phyloP scores from a whole-genome alignment of 2,797 vertebrate species.

The Halcyon smyrnensis region DNA sequence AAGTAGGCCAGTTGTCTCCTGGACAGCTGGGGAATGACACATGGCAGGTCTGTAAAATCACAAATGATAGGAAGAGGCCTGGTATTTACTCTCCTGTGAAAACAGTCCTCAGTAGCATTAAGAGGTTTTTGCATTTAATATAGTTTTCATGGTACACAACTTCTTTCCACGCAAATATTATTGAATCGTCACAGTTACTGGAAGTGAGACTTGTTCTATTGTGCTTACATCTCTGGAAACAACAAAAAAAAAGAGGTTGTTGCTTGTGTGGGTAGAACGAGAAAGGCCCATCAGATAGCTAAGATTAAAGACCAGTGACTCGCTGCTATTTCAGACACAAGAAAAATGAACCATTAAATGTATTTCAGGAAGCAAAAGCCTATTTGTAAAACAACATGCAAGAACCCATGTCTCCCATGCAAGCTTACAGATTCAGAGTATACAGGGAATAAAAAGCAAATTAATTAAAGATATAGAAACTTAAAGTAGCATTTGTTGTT shows the following conservation, averaged over 20 bases:
- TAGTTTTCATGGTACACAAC: not conserved
- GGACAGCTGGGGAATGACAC: not conserved
- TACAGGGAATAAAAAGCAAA: not conserved
- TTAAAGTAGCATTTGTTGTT: not conserved
- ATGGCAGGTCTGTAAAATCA: not conserved
- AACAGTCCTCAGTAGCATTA: not conserved
- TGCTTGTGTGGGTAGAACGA: not conserved
- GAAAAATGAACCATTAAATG: not conserved
- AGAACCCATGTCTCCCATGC: not conserved
- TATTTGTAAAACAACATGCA: not conserved
- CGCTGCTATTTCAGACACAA: not conserved
- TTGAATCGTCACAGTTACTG: not conserved
- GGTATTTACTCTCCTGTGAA: not conserved
- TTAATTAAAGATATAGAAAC: not conserved
- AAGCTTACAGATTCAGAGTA: not conserved
- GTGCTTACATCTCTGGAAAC: not conserved
- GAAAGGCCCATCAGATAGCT: not conserved
- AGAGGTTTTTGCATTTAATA: not conserved
- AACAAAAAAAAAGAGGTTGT: not conserved
- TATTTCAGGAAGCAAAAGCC: not conserved
- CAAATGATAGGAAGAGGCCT: not conserved
- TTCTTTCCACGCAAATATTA: not conserved
- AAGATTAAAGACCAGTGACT: not conserved
- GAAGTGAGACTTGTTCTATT: not conserved
- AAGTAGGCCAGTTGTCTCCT: not conserved